These are phyloP conservation scores for Oophaga sylvatica DNA, from an alignment of 2,797 vertebrate species.

Conservation along the genomic window DNA sequence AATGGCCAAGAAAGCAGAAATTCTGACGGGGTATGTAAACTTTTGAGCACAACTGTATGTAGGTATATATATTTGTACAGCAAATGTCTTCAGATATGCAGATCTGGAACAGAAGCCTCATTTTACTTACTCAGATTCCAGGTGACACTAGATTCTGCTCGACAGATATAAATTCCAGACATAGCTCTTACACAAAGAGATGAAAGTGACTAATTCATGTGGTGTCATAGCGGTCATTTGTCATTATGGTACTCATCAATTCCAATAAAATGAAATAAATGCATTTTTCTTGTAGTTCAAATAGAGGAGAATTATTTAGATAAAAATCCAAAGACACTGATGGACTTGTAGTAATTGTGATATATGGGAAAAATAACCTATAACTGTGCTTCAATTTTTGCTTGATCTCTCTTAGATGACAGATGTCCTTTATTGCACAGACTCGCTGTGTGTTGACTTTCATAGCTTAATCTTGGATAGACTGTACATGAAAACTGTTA, in stretches of 20 bases:
- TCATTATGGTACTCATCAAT: conserved; percentile 39
- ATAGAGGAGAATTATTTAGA: conserved; percentile 51
- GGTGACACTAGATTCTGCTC: background rate
- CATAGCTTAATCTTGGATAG: conserved; percentile 1
- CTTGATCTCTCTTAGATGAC: conserved; percentile 42
- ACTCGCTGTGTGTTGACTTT: conserved; percentile 19
- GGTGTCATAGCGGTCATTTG: conserved; percentile 34
- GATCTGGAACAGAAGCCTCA: background rate
- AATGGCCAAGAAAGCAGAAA: no score
- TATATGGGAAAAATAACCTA: conserved; percentile 54
- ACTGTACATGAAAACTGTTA: background rate
- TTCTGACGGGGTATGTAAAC: no score
- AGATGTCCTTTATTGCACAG: conserved; percentile 35
- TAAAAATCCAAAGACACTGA: conserved; percentile 51
- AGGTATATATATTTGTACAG: background rate
- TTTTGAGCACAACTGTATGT: no score
- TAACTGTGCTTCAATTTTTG: conserved; percentile 47
- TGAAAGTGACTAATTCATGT: conserved; percentile 24
- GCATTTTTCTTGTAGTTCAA: conserved; percentile 33
- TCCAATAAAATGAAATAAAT: conserved; percentile 48
- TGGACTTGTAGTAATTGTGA: conserved; percentile 44
- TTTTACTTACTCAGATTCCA: background rate
- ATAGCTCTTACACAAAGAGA: conserved; percentile 17
- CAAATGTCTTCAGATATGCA: background rate
- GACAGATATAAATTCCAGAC: background rate